phyloP scores from a whole-genome alignment of 2,113 vertebrate genomes.

The Corythornis cristatus region DNA sequence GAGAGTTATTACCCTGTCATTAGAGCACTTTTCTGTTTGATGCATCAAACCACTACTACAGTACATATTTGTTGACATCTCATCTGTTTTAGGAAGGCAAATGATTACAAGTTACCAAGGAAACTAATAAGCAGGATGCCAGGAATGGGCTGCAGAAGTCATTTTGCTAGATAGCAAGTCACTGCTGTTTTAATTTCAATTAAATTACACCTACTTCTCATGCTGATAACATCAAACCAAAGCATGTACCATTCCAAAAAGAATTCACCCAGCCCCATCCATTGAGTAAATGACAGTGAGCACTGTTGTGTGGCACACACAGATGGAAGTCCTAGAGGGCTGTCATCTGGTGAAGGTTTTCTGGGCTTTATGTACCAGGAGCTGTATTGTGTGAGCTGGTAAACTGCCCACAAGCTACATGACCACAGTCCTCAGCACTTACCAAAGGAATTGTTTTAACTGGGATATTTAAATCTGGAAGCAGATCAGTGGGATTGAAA shows the following conservation, averaged over 20 bases:
- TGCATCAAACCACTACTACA: constrained; percentile 68
- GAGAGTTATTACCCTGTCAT: constrained; percentile 75
- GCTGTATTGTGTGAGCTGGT: background rate
- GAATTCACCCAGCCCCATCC: background rate
- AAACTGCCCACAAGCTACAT: background rate
- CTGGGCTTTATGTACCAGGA: background rate
- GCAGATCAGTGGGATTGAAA: background rate
- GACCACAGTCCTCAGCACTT: background rate
- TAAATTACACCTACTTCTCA: constrained; percentile 65
- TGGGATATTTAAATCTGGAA: background rate
- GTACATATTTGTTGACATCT: constrained; percentile 75
- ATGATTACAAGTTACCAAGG: constrained; percentile 77
- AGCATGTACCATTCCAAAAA: background rate
- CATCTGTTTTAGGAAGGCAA: constrained; percentile 76
- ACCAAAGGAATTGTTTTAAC: background rate
- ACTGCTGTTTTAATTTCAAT: constrained; percentile 64
- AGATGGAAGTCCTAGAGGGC: background rate
- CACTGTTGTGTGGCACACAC: background rate
- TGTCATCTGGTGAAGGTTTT: background rate
- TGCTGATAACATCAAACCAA: constrained; percentile 25
- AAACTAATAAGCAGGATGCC: constrained; percentile 72
- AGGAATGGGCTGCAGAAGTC: constrained; percentile 47
- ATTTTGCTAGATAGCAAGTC: constrained; percentile 55
- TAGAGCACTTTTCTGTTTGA: constrained; percentile 64
- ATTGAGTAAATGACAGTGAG: constrained; percentile 18